Evolutionary conservation across 23 tunicate species (phyloP), one percentile per base, ranked within the genome.

Genomic region (Clavelina lepadiformis): DNA sequence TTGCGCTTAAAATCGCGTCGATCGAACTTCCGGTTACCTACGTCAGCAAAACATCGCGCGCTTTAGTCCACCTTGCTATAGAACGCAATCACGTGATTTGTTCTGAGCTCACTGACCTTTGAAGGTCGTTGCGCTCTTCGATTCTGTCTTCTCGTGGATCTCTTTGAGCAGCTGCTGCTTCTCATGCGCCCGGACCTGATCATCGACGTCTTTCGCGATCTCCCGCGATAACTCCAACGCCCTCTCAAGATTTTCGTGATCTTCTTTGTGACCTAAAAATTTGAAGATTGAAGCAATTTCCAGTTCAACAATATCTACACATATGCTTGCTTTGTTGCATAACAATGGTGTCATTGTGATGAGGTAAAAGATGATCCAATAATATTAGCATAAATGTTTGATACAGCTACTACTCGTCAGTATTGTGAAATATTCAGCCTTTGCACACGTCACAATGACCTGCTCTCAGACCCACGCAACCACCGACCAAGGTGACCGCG

Each of bases 191-290:
- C 73, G 76, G 37, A 88, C 96, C 52, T 80, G 96, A 23, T 88
- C 85, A 50, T 88, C 96, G 33, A 88, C 86, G 57, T 74, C 85
- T 57, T 79, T 88, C 34, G 85, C 85, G 5, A 88, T 73, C 29
- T 88, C 78, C 23, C 71, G 75, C 18, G 76, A 65, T 46, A 80
- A 44, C 36, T 67, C 82, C 67, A 88, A 55, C 5, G 96, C 87
- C 24, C 45, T 46, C 3, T 88, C 75, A 52, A 88, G 38, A 33
- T 80, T 38, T 5, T 59, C 77, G 25, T 35, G 33, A 53, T 88
- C 96, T 21, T 67, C 72, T 51, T 63, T 74, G 73, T 88, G 96
- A 24, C 74, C 96, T 88, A 61, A 24, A 38, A 11, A n/a, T n/a
- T n/a, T n/a, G n/a, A n/a, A n/a, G n/a, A n/a, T n/a, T n/a, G n/a